These are phyloP conservation scores for Coreoperca whiteheadi DNA, from an alignment of 2,113 vertebrate genomes.

Conservation along the genomic window DNA sequence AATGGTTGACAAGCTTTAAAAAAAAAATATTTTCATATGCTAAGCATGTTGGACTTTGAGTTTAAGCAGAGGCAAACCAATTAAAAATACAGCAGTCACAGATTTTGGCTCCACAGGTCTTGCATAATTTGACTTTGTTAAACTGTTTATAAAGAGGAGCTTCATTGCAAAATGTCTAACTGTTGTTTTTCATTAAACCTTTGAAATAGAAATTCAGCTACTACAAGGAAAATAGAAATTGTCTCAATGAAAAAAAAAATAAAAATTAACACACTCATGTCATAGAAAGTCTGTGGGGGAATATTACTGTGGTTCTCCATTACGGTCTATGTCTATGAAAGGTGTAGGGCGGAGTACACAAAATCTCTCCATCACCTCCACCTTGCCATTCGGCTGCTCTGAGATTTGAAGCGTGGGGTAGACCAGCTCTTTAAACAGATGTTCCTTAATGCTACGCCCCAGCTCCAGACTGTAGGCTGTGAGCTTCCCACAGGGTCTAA, in stretches of 20 bases:
- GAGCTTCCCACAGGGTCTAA: conserved; percentile 61
- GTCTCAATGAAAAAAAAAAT: conserved; percentile 10
- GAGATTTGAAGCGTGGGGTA: conserved; percentile 67
- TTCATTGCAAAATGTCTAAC: conserved; percentile 10
- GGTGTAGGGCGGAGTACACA: conserved; percentile 76
- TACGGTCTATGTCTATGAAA: conserved; percentile 63
- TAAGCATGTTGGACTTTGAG: neutral
- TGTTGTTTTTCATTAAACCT: conserved; percentile 9
- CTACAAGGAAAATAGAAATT: neutral
- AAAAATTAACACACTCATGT: neutral
- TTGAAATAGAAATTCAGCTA: neutral
- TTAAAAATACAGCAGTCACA: neutral
- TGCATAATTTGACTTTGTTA: neutral
- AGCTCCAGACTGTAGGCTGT: conserved; percentile 75
- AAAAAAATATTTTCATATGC: neutral
- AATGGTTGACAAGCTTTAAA: neutral
- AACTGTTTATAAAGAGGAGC: neutral
- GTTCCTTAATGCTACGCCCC: conserved; percentile 79
- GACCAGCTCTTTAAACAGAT: conserved; percentile 77
- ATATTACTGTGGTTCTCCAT: conserved; percentile 24
- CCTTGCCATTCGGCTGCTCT: conserved; percentile 53
- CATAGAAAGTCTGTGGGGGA: conserved; percentile 1
- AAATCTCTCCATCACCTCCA: conserved; percentile 74
- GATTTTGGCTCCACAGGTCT: neutral
- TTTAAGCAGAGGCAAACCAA: neutral